These are phyloP conservation scores for Acinonyx jubatus DNA, from an alignment of 2,113 vertebrate genomes.

Conservation along the genomic window DNA sequence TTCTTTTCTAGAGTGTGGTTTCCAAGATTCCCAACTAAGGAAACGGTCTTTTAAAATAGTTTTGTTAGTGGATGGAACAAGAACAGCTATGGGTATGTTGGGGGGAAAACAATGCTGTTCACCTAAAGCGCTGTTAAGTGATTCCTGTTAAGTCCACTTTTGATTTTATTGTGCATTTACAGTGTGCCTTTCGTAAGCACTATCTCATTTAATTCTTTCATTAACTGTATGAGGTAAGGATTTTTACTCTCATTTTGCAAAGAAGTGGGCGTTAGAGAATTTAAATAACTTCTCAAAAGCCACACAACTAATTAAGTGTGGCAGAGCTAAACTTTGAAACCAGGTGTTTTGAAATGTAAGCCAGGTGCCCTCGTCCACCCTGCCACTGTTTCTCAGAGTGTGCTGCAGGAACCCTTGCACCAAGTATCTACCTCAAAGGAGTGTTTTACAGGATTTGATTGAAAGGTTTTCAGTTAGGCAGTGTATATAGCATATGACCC, in stretches of 20 bases:
- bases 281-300: not conserved
- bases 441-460: not conserved
- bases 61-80: not conserved
- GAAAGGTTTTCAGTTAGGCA: not conserved
- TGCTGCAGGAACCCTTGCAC: not conserved
- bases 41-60: not conserved
- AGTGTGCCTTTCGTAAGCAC: not conserved
- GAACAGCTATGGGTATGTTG: not conserved
- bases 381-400: not conserved
- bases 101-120: not conserved
- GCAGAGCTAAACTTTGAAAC: not conserved
- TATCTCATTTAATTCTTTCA: not conserved
- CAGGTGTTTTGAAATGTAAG: not conserved
- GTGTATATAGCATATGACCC: rapidly evolving
- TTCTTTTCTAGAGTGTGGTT: not conserved
- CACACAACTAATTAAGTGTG: not conserved
- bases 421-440: not conserved
- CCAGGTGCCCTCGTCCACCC: not conserved
- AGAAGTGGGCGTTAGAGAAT: not conserved
- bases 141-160: not conserved
- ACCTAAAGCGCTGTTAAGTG: not conserved
- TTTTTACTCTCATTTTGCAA: not conserved
- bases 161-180: not conserved
- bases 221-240: not conserved
- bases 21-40: not conserved